These are phyloP conservation scores for Scaptodrosophila latifasciaeformis DNA, from an alignment of 2,888 invertebrate species.

Conservation along the genomic window DNA sequence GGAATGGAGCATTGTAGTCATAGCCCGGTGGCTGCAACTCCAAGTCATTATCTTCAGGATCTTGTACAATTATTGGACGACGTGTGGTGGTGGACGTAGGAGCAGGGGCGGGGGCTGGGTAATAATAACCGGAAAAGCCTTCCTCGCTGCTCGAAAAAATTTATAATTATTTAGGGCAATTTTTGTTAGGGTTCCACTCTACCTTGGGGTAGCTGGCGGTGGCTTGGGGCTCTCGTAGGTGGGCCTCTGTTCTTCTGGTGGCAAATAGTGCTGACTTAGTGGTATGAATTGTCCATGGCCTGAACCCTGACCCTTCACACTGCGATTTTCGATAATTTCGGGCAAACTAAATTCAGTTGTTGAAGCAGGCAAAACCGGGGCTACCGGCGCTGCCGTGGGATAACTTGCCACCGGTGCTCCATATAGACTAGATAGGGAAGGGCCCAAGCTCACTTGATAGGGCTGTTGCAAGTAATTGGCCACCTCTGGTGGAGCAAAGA, in stretches of 20 bases:
- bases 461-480: constrained; percentile 46
- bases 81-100: constrained; percentile 36
- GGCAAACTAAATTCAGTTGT: constrained; percentile 69
- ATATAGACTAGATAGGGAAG: constrained; percentile 45
- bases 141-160: constrained; percentile 35
- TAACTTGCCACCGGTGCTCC: constrained; percentile 35
- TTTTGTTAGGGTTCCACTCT: background rate
- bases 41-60: constrained; percentile 42
- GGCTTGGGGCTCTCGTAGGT: constrained; percentile 61
- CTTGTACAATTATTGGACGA: constrained; percentile 62
- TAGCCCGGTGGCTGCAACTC: constrained; percentile 48
- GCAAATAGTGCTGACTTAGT: constrained; percentile 60
- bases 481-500: constrained; percentile 54
- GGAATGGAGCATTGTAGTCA: constrained; percentile 55
- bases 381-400: constrained; percentile 50
- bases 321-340: constrained; percentile 71
- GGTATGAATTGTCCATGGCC: constrained; percentile 66
- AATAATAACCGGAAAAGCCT: constrained; percentile 49
- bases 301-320: constrained; percentile 35
- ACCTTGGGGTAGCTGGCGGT: constrained; percentile 44
- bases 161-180: background rate
- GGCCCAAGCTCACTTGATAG: constrained; percentile 35
- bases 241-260: constrained; percentile 60
- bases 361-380: constrained; percentile 40
- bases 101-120: constrained; percentile 41